Conservation (phyloP, 2,797 vertebrate species). For the Cercopithecus mitis region DNA sequence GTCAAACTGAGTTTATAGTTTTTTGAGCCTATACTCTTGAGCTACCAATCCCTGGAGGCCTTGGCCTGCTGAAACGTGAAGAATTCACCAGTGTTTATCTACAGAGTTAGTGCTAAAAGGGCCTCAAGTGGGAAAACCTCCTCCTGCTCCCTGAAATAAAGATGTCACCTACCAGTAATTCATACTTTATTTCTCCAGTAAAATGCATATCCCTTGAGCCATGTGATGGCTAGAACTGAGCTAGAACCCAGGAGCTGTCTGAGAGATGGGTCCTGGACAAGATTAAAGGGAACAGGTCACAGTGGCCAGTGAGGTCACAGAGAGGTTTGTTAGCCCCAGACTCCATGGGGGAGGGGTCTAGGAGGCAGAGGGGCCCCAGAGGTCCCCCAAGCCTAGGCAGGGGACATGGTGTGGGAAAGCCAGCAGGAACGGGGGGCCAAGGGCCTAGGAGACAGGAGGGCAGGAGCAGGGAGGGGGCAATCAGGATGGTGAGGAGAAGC, state of each 20-base stretch:
- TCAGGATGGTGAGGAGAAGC: slow-evolving; percentile 68
- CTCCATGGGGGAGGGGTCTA: slow-evolving; percentile 72
- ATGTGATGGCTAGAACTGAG: background rate
- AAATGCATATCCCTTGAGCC: slow-evolving; percentile 25
- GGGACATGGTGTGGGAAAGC: slow-evolving; percentile 71
- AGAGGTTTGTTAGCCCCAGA: slow-evolving; percentile 71
- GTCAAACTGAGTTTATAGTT: slow-evolving; percentile 1
- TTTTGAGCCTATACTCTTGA: background rate
- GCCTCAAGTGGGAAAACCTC: background rate
- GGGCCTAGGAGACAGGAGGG: slow-evolving; percentile 56
- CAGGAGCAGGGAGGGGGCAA: slow-evolving; percentile 33
- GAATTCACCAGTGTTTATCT: slow-evolving; percentile 37
- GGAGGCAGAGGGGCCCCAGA: slow-evolving; percentile 50
- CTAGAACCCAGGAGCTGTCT: slow-evolving; percentile 26
- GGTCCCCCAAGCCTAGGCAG: slow-evolving; percentile 51
- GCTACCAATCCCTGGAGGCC: background rate
- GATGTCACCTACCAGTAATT: background rate
- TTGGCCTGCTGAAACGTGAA: background rate
- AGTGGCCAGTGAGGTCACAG: slow-evolving; percentile 79
- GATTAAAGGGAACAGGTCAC: slow-evolving; percentile 67
- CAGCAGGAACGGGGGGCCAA: slow-evolving; percentile 50
- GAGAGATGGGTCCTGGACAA: background rate
- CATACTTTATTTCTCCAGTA: slow-evolving; percentile 39
- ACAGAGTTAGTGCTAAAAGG: slow-evolving; percentile 6
- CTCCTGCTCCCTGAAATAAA: slow-evolving; percentile 8